Evolutionary conservation across 2,113 vertebrate species (phyloP).

Genomic region (Procavia capensis): DNA sequence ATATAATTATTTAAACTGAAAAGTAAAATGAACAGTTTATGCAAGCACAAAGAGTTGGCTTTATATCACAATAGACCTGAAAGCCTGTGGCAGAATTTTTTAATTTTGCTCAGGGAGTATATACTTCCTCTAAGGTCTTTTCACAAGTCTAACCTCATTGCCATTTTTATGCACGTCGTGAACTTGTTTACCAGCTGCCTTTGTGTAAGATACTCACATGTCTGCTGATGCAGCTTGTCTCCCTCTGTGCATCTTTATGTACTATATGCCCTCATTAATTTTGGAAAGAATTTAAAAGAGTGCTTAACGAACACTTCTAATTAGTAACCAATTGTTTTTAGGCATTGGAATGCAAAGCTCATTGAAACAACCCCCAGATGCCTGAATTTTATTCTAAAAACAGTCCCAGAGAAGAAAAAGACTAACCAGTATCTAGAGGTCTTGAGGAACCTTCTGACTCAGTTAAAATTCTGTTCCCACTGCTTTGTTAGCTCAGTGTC

Average conservation of each 20-base stretch:
- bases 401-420: neutral
- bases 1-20: conserved; percentile 36
- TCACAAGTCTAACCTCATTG: neutral
- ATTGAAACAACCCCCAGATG: conserved; percentile 39
- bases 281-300: conserved; percentile 61
- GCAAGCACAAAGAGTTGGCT: neutral
- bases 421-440: neutral
- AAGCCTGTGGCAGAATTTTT: neutral
- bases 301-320: conserved; percentile 48
- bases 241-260: conserved; percentile 13
- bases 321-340: neutral
- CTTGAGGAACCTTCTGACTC: neutral
- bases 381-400: conserved; percentile 28
- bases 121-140: neutral
- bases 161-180: conserved; percentile 23
- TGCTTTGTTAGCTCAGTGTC: neutral
- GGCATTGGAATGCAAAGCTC: neutral
- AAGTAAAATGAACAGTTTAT: neutral
- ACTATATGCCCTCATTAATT: conserved; percentile 64
- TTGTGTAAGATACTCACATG: neutral
- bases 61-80: neutral
- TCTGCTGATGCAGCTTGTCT: neutral
- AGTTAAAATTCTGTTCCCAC: conserved; percentile 23
- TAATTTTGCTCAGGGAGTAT: neutral
- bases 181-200: conserved; percentile 45